Evolutionary conservation across 2,797 vertebrate species (phyloP), one percentile per base, ranked within the genome.

Genomic region (Alfaro cultratus): DNA sequence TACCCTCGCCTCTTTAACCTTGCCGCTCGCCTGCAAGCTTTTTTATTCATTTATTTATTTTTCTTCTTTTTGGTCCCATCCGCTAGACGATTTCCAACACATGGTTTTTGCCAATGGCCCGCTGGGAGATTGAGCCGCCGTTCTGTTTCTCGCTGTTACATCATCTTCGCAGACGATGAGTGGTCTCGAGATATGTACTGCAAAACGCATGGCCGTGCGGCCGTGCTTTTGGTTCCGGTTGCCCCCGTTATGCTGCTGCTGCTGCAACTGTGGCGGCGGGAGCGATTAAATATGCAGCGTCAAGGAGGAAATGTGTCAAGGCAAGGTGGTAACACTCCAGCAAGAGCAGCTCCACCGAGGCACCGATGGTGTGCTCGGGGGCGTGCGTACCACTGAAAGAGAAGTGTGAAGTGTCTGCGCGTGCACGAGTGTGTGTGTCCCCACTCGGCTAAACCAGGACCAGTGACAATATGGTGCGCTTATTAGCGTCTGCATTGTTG

Each of bases 1-100:
- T 93, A 94, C 87, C 79, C 90, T 87, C 84, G 90, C 91, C 92
- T 95, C 85, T 93, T 95, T 93, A 95, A 92, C 91, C 90, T 84
- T 79, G 75, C 77, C 11, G 47, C 85, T 85, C 67, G 87, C 88
- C 82, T 86, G 85, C 85, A 1, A 86, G 92, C 88, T 86, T 88
- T 41, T 68, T 26, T 85, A 23, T 23, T 21, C 49, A 83, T 90
- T 86, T 77, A 2, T 29, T 87, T 90, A 84, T 55, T 55, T 55
- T 55, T n/a, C 53, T 29, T 13, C 13, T 60, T 15, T 79, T 83
- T 84, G 87, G 91, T 90, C 87, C 77, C 78, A 51, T 87, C 77
- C 78, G 51, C 64, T 16, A 81, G 62, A 73, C 55, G 5, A 80
- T 78, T 51, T 77, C 74, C 43, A 77, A 77, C 34, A 4, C 41